These are phyloP conservation scores for Thomomys bottae DNA, from an alignment of 2,113 vertebrate genomes.

Conservation along the genomic window DNA sequence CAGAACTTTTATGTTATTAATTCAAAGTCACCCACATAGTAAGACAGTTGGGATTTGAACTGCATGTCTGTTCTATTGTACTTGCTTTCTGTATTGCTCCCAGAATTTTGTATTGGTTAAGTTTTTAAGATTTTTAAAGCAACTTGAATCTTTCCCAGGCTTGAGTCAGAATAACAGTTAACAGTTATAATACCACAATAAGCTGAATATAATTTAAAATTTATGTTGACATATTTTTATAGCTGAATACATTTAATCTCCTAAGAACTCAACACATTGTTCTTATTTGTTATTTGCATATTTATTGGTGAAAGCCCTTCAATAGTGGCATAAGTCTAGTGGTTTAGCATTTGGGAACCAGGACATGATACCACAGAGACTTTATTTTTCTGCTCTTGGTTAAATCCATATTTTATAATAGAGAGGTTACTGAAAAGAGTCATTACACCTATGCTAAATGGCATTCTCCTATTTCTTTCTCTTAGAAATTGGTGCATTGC, in stretches of 20 bases:
- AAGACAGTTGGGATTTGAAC: not conserved
- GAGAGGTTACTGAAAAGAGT: not conserved
- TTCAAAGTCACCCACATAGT: not conserved
- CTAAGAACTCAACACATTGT: not conserved
- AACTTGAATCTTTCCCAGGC: not conserved
- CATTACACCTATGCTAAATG: not conserved
- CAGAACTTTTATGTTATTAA: not conserved
- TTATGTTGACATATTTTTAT: not conserved
- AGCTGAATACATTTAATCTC: not conserved
- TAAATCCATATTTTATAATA: not conserved
- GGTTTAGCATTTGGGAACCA: not conserved
- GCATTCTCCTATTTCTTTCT: not conserved
- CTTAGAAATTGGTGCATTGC: not conserved
- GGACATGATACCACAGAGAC: not conserved
- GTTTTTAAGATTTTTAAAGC: constrained; percentile 3
- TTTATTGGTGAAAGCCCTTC: not conserved
- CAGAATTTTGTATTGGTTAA: not conserved
- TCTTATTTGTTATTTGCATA: not conserved
- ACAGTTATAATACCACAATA: not conserved
- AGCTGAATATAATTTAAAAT: not conserved
- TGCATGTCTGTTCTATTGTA: not conserved
- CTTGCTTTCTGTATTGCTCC: not conserved
- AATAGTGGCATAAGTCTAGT: not conserved
- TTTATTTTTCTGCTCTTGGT: not conserved
- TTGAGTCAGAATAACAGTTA: not conserved